phyloP scores from a whole-genome alignment of 2,113 vertebrate species.

The Raja brachyura region DNA sequence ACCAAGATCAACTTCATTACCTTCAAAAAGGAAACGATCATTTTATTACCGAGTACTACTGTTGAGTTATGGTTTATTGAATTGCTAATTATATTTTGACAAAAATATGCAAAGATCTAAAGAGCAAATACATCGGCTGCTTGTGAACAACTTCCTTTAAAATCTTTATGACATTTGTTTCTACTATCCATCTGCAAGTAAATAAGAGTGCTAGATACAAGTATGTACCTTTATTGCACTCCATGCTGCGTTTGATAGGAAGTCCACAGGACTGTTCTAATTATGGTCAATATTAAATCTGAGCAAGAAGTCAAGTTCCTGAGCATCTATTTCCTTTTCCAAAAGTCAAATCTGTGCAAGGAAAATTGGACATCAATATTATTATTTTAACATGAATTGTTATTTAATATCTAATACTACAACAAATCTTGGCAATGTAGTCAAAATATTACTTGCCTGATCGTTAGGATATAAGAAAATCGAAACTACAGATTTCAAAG shows the following conservation, averaged over 20 bases:
- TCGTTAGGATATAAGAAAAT: background rate
- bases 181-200: background rate
- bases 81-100: slow-evolving; percentile 11
- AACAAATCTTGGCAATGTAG: background rate
- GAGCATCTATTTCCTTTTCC: slow-evolving; percentile 58
- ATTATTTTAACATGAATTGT: background rate
- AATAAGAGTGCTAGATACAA: background rate
- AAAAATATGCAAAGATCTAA: background rate
- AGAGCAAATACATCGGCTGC: background rate
- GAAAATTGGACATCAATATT: slow-evolving; percentile 39
- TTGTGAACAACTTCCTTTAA: background rate
- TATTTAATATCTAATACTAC: background rate
- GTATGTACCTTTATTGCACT: slow-evolving; percentile 61
- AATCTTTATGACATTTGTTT: background rate
- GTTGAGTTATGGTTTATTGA: background rate
- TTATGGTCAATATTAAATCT: slow-evolving; percentile 63
- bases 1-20: background rate
- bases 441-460: background rate
- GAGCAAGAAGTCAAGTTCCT: slow-evolving; percentile 66
- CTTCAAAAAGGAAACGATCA: background rate
- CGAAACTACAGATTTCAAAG: slow-evolving; percentile 11
- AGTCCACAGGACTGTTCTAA: slow-evolving; percentile 61
- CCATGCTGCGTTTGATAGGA: slow-evolving; percentile 61
- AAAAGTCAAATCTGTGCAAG: slow-evolving; percentile 57
- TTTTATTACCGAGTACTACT: no score